A percentile compares a stretch with the other conserved stretches of the same genome.
Conservation (phyloP, 2,113 vertebrate genomes). For the Osmerus eperlanus region DNA sequence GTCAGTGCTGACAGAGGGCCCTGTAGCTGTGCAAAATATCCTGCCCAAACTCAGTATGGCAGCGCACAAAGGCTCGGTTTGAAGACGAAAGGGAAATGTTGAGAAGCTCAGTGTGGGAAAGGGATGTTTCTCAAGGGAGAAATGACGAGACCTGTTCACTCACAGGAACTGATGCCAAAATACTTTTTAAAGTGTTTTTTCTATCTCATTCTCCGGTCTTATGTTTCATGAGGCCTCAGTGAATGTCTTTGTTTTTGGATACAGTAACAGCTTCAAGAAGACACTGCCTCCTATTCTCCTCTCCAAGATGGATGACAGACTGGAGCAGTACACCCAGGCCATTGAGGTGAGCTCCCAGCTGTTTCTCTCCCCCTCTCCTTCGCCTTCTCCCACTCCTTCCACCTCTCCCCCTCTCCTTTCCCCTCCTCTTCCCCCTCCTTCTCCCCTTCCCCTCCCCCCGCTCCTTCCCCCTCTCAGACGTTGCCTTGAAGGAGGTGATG, state of each 20-base stretch:
- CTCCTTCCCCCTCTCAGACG: not conserved
- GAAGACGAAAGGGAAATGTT: not conserved
- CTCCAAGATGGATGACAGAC: slow-evolving; percentile 82
- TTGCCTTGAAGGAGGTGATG: not conserved
- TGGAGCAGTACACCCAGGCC: slow-evolving; percentile 90
- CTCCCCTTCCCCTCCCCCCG: not conserved
- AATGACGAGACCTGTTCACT: not conserved
- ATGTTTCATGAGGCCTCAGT: slow-evolving; percentile 22
- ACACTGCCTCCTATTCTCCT: slow-evolving; percentile 74
- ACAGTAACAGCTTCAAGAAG: slow-evolving; percentile 88
- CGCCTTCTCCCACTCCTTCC: not conserved
- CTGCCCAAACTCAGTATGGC: not conserved
- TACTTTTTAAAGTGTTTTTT: not conserved
- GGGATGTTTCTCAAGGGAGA: slow-evolving; percentile 7
- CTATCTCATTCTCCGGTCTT: slow-evolving; percentile 3
- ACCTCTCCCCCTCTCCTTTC: not conserved
- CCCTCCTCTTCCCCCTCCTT: not conserved
- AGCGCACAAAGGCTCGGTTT: not conserved
- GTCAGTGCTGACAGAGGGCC: not conserved
- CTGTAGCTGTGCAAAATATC: not conserved
- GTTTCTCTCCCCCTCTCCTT: not conserved
- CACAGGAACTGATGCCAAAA: not conserved
- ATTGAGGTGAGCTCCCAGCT: slow-evolving; percentile 75
- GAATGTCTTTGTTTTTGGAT: slow-evolving; percentile 35
- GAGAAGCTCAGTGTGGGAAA: not conserved